A percentile compares a stretch with the other conserved stretches of the same genome.
phyloP scores from a whole-genome alignment of 2,113 vertebrate genomes.

The Callopanchax toddi region DNA sequence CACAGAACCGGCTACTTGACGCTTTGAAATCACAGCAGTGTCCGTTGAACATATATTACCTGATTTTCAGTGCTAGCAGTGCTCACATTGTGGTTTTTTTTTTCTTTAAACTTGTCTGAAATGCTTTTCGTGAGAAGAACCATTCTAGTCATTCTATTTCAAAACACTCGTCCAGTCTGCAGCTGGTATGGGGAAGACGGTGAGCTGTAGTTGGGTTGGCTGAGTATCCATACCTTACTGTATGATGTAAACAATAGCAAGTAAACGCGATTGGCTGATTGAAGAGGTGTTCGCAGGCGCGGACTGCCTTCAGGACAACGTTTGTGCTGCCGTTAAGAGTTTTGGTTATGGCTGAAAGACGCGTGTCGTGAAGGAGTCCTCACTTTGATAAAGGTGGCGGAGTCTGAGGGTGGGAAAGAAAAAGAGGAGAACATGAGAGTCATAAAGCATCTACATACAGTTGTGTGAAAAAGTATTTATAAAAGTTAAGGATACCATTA shows the following conservation, averaged over 20 bases:
- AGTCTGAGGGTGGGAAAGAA: constrained; percentile 52
- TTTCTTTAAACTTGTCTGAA: constrained; percentile 50
- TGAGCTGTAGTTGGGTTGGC: constrained; percentile 76
- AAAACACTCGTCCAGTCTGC: constrained; percentile 74
- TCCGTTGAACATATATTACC: constrained; percentile 77
- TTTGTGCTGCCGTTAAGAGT: constrained; percentile 77
- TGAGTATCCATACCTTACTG: constrained; percentile 77
- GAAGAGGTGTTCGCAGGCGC: constrained; percentile 73
- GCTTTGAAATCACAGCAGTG: constrained; percentile 81
- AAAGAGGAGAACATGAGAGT: constrained; percentile 7
- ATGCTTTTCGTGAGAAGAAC: constrained; percentile 71
- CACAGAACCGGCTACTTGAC: constrained; percentile 78
- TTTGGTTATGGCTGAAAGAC: constrained; percentile 84
- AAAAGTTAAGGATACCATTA: too few relatives aligned
- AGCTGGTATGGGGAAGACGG: constrained; percentile 83
- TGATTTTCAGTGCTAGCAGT: constrained; percentile 76
- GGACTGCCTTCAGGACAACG: constrained; percentile 67
- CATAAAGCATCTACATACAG: too few relatives aligned
- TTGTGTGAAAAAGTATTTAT: too few relatives aligned
- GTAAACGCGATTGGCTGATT: constrained; percentile 82
- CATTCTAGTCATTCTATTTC: constrained; percentile 79
- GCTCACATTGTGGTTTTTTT: constrained; percentile 61
- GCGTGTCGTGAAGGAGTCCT: constrained; percentile 56
- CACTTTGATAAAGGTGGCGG: constrained; percentile 69
- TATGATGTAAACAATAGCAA: constrained; percentile 82